A percentile compares a stretch with the other conserved stretches of the same genome.
Evolutionary conservation across 1,140 invertebrate species (phyloP).

Genomic region (silkworm (Bombyx mori)): ASM3026992v2 NC_085125.1:6894501-6895000

Average conservation of each 20-base stretch:
- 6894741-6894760: constrained; percentile 90
- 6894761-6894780: constrained; percentile 91
- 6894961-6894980: constrained; percentile 89
- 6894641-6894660: too few relatives aligned
- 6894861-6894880: constrained; percentile 82
- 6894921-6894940: constrained; percentile 92
- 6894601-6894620: too few relatives aligned
- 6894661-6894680: too few relatives aligned
- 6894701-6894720: neutral
- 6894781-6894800: constrained; percentile 87
- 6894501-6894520: constrained; percentile 85
- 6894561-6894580: too few relatives aligned
- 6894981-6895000: constrained; percentile 86
- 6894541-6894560: constrained; percentile 76
- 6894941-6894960: constrained; percentile 89
- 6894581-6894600: too few relatives aligned
- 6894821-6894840: constrained; percentile 82
- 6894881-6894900: constrained; percentile 75
- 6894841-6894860: constrained; percentile 81
- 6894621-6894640: too few relatives aligned
- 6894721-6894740: constrained; percentile 20
- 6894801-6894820: constrained; percentile 84
- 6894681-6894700: too few relatives aligned
- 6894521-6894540: constrained; percentile 84
- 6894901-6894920: constrained; percentile 77